Evolutionary conservation across 1,140 invertebrate species (phyloP).

Genomic region (Drosophila repletoides): DNA sequence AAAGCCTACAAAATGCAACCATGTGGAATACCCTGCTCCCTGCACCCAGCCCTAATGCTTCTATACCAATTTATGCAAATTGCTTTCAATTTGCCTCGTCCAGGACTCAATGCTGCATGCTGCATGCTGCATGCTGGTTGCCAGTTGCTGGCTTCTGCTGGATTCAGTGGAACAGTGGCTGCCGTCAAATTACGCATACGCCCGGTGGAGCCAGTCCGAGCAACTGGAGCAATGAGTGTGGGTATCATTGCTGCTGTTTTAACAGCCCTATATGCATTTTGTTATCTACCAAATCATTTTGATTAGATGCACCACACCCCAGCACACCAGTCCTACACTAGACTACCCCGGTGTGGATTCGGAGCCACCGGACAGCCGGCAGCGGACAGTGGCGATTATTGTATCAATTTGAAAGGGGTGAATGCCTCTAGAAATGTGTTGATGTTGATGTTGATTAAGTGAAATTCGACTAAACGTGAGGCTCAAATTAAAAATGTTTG

Average conservation of each 20-base stretch:
- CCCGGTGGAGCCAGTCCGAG: neutral
- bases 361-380: too few species aligned
- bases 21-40: too few species aligned
- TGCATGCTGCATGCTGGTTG: constrained; percentile 11
- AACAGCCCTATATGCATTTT: constrained; percentile 27
- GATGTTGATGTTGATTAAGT: constrained; percentile 20
- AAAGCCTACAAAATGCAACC: too few species aligned
- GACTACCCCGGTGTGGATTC: too few species aligned
- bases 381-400: constrained; percentile 6
- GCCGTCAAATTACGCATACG: constrained; percentile 42
- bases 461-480: constrained; percentile 10
- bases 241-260: neutral
- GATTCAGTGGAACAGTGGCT: constrained; percentile 33
- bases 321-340: too few species aligned
- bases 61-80: constrained; percentile 70
- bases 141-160: constrained; percentile 11
- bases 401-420: neutral
- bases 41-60: neutral
- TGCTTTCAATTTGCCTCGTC: constrained; percentile 69
- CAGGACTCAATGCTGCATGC: constrained; percentile 40
- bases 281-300: constrained; percentile 45
- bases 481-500: neutral
- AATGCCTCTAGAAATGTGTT: too few species aligned
- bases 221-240: neutral
- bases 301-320: constrained; percentile 35